These are phyloP conservation scores for Emydocephalus ijimae DNA, from an alignment of 2,113 vertebrate genomes.

Conservation along the genomic window DNA sequence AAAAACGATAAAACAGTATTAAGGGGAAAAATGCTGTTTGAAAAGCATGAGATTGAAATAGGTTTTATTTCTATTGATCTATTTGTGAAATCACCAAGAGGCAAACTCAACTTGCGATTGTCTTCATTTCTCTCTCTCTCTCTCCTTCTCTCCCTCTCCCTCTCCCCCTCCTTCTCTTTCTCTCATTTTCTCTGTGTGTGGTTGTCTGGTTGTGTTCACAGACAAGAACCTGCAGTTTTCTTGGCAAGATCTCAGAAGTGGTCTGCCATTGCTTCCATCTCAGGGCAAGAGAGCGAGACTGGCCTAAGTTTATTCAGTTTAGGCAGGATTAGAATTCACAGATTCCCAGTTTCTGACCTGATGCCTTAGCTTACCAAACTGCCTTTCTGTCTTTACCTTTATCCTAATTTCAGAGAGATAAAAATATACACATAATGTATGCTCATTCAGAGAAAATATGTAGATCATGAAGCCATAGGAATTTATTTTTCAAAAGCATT, in stretches of 20 bases:
- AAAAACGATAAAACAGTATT: not conserved
- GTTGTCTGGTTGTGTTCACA: not conserved
- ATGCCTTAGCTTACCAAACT: not conserved
- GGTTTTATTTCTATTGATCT: not conserved
- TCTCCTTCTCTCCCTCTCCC: too few species aligned
- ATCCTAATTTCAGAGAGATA: not conserved
- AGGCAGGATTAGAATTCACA: not conserved
- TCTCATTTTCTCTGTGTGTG: not conserved
- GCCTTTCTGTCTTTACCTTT: not conserved
- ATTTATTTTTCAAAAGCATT: slow-evolving; percentile 28
- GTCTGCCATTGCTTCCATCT: not conserved
- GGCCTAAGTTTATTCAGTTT: not conserved
- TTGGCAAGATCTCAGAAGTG: not conserved
- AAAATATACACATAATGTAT: not conserved
- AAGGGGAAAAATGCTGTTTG: not conserved
- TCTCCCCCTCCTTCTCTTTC: too few species aligned
- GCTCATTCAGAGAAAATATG: not conserved
- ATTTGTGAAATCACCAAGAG: not conserved
- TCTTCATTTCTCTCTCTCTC: not conserved
- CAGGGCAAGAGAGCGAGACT: not conserved
- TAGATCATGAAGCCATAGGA: slow-evolving; percentile 7
- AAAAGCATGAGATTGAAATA: not conserved
- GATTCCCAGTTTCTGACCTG: not conserved
- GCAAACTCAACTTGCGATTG: not conserved
- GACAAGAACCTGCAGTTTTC: not conserved